Base-by-base conservation (phyloP, 2,797 vertebrate genomes). In the Hapalemur alaotrensis region DNA sequence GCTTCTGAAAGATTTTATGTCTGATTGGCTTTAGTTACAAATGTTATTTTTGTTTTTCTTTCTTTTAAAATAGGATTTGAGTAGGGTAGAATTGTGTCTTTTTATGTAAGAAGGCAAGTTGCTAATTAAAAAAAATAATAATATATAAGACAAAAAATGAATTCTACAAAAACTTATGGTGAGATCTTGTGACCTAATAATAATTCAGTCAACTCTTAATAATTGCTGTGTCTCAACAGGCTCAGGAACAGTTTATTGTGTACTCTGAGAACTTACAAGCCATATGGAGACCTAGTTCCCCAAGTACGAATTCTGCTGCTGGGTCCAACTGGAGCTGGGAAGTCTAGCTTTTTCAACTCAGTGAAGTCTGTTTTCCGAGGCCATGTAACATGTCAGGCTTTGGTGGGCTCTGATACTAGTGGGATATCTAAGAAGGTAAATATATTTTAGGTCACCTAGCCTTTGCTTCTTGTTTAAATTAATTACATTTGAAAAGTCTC, bases 291-390 rank as follows among this genome's bases (percentile, higher is more conserved):
- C 7, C 48, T 95, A 23, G 54, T 93, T 94, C 18, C 17, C 2
- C 43, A 97, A 91, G 73, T 98, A 83, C 97, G 97, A 57, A 96
- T 99, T 97, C 98, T 99, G 85, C 97, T 99, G 43, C 50, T 98
- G 96, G 98, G 98, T 96, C 98, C 98, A 67, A 1, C 75, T 75
- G 98, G 98, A 97, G 97, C 95, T 92, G 98, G 98, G 13, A 99
- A 99, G 95, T 98, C 98, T 67, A 98, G 98, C 78, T 98, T 99
- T 97, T 96, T 99, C 94, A 99, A 99, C 94, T 98, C 98, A 59
- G 96, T 98, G 38, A 95, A 96, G 83, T 98, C 93, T 88, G 20
- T 94, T 92, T 98, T 99, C 92, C 20, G 13, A 81, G 96, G 94
- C 11, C 48, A 52, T 54, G 79, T 97, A 0, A 61, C 59, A 7